Evolutionary conservation across 2,888 invertebrate species (phyloP), one percentile per base, ranked within the genome.

Genomic region (Hetaerina titia): DNA sequence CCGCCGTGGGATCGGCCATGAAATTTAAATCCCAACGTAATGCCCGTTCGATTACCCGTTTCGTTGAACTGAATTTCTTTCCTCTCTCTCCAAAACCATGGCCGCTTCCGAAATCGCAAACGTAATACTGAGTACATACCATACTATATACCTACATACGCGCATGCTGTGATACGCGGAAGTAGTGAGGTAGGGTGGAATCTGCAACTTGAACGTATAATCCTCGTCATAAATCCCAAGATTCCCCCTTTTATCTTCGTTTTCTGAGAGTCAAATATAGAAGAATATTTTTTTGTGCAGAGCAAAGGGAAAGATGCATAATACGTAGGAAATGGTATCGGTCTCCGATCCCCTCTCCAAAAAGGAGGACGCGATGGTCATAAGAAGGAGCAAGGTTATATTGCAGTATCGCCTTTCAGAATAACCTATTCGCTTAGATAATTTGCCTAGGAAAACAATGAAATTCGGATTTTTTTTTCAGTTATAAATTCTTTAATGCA

Each of bases 191-290:
- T 0, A n/a, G 31, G 90, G 31, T 17, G 64, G 31, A 90, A 45
- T 22, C 17, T 63, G 31, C 31, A 90, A 31, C 64, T 90, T 22
- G 19, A 11, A 31, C 63, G 58, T 25, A 64, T 64, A 90, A 90
- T 90, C 90, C 45, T 64, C 63, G 15, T 64, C 90, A 90, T 90
- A 90, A 90, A 90, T 90, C 90, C 90, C 13, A 25, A 19, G 69
- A 22, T 69, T 64, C 64, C 31, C n/a, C 81, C 45, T 31, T 45
- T 90, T 63, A 64, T 64, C 64, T 31, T 90, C 64, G 31, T 64
- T 90, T 90, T 31, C 90, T 25, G 11, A 31, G 19, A 69, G 19
- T 60, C 15, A 45, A 64, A 64, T 64, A 90, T 17, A 64, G 64
- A 90, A 25, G 25, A 60, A 5, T 69, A 60, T 60, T 60, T 69